phyloP scores from a whole-genome alignment of 2,797 vertebrate species.

The Epinephelus coioides region DNA sequence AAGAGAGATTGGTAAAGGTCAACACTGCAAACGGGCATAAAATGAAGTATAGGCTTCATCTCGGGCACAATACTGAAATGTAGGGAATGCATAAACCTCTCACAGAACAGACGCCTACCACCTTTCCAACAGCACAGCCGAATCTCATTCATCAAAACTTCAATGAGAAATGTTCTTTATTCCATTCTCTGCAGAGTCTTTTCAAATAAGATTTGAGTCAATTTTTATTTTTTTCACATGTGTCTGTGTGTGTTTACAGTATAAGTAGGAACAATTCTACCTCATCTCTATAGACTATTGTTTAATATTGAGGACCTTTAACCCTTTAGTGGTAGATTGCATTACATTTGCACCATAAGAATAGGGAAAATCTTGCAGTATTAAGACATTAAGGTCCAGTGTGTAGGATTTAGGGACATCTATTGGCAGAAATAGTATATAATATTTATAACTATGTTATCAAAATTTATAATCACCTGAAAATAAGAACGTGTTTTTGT shows the following conservation, averaged over 20 bases:
- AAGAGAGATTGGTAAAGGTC: conserved; percentile 86
- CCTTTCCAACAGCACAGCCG: conserved; percentile 23
- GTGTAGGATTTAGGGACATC: too few relatives aligned
- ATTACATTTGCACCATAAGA: neutral
- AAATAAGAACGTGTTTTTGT: too few relatives aligned
- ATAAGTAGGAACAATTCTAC: neutral
- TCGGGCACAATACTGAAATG: conserved; percentile 72
- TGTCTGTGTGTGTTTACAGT: conserved; percentile 4
- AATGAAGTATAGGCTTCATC: conserved; percentile 80
- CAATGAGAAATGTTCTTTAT: conserved; percentile 21
- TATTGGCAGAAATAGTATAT: too few relatives aligned
- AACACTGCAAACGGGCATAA: conserved; percentile 80
- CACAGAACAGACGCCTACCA: conserved; percentile 40
- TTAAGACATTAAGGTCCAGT: neutral
- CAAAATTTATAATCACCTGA: too few relatives aligned
- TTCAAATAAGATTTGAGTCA: conserved; percentile 9
- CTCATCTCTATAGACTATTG: neutral
- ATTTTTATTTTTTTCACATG: neutral
- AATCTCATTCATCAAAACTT: conserved; percentile 52
- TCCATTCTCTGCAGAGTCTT: conserved; percentile 23
- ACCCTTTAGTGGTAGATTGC: neutral
- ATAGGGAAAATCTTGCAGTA: neutral
- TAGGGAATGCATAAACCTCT: conserved; percentile 63
- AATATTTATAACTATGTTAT: too few relatives aligned
- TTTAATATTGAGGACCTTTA: conserved; percentile 10